phyloP scores from a whole-genome alignment of 1,140 invertebrate species.

The Paralvinella palmiformis region DNA sequence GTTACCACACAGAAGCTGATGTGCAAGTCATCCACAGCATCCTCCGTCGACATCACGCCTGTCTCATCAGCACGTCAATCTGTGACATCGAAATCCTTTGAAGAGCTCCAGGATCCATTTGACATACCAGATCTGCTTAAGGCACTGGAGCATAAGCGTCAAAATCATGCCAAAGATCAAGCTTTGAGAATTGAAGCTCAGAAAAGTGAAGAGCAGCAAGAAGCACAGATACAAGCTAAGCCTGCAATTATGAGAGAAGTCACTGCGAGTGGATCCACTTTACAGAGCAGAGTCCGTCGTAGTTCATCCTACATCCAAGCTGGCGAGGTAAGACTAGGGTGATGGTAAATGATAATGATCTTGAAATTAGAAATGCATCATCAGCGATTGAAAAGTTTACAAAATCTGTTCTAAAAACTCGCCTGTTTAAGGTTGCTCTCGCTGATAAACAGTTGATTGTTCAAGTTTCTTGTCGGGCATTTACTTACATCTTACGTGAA shows the following conservation, averaged over 20 bases:
- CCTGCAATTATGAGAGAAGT: background rate
- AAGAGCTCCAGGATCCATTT: constrained; percentile 20
- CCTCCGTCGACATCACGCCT: background rate
- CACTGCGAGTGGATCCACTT: background rate
- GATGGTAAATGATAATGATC: background rate
- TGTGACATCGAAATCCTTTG: background rate
- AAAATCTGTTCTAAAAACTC: too few species aligned
- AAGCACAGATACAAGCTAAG: background rate
- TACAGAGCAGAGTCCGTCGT: background rate
- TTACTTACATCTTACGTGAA: too few species aligned
- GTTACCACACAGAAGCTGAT: background rate
- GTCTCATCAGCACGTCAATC: background rate
- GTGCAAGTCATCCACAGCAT: background rate
- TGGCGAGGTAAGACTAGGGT: background rate
- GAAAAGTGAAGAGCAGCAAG: background rate
- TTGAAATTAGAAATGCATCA: too few species aligned
- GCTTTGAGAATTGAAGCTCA: background rate
- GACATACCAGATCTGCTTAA: constrained; percentile 11
- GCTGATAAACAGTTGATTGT: background rate
- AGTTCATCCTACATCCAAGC: background rate
- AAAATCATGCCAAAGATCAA: constrained; percentile 3
- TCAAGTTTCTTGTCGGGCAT: background rate
- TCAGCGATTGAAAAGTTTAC: too few species aligned
- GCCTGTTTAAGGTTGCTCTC: too few species aligned
- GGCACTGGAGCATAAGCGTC: constrained; percentile 10